Evolutionary conservation across 2,113 vertebrate genomes (phyloP).

Genomic region (Hiodon alosoides): DNA sequence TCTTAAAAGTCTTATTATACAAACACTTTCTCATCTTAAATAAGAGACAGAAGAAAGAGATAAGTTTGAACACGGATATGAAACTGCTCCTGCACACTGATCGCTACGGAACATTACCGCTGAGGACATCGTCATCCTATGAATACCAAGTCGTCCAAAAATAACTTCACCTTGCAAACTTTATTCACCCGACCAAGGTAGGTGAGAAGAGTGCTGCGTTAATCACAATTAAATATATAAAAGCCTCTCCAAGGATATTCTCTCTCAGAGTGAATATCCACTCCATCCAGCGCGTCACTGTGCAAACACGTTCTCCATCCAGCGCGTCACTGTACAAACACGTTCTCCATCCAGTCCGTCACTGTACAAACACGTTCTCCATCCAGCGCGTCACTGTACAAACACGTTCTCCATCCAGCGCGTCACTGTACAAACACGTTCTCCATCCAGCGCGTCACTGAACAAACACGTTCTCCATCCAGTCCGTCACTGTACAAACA

Average conservation of each 20-base stretch:
- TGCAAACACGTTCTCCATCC: conserved; percentile 22
- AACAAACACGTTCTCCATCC: conserved; percentile 32
- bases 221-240: conserved; percentile 55
- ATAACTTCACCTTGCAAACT: conserved; percentile 68
- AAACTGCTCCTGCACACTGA: conserved; percentile 70
- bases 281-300: conserved; percentile 42
- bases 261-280: not conserved
- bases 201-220: conserved; percentile 53
- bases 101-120: conserved; percentile 29
- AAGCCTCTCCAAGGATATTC: conserved; percentile 41
- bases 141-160: conserved; percentile 53
- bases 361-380: conserved; percentile 28
- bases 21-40: conserved; percentile 81
- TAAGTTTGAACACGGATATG: conserved; percentile 75
- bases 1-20: conserved; percentile 70
- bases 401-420: conserved; percentile 42
- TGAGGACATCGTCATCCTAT: conserved; percentile 5
- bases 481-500: conserved; percentile 31
- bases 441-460: conserved; percentile 42
- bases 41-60: conserved; percentile 69
- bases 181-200: conserved; percentile 65
- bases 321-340: conserved; percentile 5
- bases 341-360: conserved; percentile 43
- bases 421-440: conserved; percentile 16
- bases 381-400: conserved; percentile 35